Base-by-base conservation (phyloP, 2,113 vertebrate species). In the Podarcis raffonei region DNA sequence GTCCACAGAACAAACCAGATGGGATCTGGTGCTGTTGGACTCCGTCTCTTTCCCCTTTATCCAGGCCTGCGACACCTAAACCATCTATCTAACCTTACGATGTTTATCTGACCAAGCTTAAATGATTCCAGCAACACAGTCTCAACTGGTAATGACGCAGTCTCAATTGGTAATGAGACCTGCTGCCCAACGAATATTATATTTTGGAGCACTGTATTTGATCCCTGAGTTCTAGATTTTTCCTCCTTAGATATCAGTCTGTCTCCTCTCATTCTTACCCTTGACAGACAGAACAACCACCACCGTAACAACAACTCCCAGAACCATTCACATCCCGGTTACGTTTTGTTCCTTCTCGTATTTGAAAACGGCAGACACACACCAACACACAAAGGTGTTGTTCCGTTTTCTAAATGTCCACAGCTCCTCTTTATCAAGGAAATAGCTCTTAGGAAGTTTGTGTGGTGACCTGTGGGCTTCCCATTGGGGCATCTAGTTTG, bases 61-160 rank as follows among this genome's bases (percentile, higher is more conserved):
- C 16, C 27, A 35, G 20, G 37, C 35, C 37, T 8, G 65, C 1
- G 37, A 48, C 7, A 83, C 81, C 11, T 5, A 85, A 59, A 74
- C 83, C 83, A 35, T 39, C 69, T 32, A 13, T 25, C 83, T 68
- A 57, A 35, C 22, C 48, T 75, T 75, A 75, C 23, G 71, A 85
- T 85, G 71, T 75, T 85, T 85, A 85, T 85, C 83, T 85, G 25
- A 35, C 71, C 83, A 59, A 35, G 32, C 37, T 75, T 5, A 74
- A 85, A 59, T 25, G n/a, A 22, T 75, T 75, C 83, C 83, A 32
- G 42, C 69, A 59, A 59, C n/a, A 42, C 83, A 13, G 18, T 72
- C 82, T n/a, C 2, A 3, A 12, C 27, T 62, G 79, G n/a, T 25
- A 66, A 37, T 25, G 42, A 27, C n/a, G 68, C 83, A 23, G 18